Evolutionary conservation across 1,140 invertebrate species (phyloP), one percentile per base, ranked within the genome.

Genomic region (Protaetia brevitarsis): DNA sequence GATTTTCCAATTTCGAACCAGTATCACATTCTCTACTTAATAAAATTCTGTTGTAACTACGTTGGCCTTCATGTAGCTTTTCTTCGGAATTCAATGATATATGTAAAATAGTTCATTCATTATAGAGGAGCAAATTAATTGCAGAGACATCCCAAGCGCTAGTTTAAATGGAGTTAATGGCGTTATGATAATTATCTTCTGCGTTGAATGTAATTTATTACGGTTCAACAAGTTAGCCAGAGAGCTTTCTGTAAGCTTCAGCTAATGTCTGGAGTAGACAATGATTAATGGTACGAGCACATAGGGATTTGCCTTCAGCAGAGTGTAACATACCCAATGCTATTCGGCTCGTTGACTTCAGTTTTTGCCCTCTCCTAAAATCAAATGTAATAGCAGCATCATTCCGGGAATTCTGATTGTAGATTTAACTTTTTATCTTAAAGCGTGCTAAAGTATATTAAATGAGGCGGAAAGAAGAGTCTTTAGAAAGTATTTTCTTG

Each of bases 191-290:
- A 51, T 51, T 51, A 51, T 19, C 41, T 51, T 7, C 41, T 23
- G 41, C 26, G 26, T 8, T 23, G 31, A 51, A 51, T 26, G 41
- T 51, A 51, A 51, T 51, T 51, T 51, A 51, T 51, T 7, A 51
- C 41, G 41, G 41, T 51, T 51, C 41, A 51, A 51, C 41, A 51
- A 51, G 41, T 51, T 51, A 51, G 13, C 21, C 21, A 7, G 41
- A 51, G 41, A 23, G 41, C 19, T 51, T 51, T 51, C 41, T 23
- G 26, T 51, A 23, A 51, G 41, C 16, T 51, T 51, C 26, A 51
- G 19, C 21, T 51, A 51, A 51, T 51, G 41, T 26, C 41, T 51
- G 41, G 6, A 51, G 41, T 23, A 51, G 41, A 51, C 41, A 51
- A 51, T 51, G 41, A 51, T 51, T 51, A 51, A 51, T 51, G 41